Base-by-base conservation (phyloP, 2,113 vertebrate genomes). In the Climacteris rufus region DNA sequence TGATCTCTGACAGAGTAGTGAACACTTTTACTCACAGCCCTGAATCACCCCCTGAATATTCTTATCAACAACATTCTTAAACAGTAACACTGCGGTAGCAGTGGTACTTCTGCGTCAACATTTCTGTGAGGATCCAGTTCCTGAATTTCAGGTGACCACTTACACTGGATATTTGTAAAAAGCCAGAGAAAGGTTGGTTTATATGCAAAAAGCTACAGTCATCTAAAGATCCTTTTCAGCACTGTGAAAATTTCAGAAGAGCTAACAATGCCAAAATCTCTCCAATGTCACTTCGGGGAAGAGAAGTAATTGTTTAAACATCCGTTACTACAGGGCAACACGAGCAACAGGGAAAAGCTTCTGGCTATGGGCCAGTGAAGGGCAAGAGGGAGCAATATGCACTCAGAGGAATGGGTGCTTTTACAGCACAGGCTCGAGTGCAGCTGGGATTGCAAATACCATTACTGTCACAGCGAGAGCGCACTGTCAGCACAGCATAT, bases 401-500 rank as follows among this genome's bases (percentile, higher is more conserved):
- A 0, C 63, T 27, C 61, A n/a, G 78, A 82, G 57, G 57, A 79
- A 91, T 15, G 49, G 59, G 47, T 31, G 72, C 56, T 70, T 77
- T 75, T 74, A 75, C 50, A 60, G 76, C 30, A 47, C 37, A 30
- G 61, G 49, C 63, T 71, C 11, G 35, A 86, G 79, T 45, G 76
- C 88, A 94, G 83, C 83, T 76, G 90, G 81, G 86, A 72, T 14
- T 45, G 47, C 87, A 94, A 87, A 94, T 59, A 59, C 77, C 77
- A 77, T 86, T 69, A 89, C 53, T 74, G 94, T 70, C 89, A 77
- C 19, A 53, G 40, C 0, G 7, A 90, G 71, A 86, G 80, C 0
- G 6, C 47, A 6, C 35, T 57, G 63, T 89, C 77, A 87, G 44
- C 74, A 37, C 3, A 1, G 57, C 47, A 19, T 31, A 66, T 12